Percentiles rank a stretch among this genome's conserved stretches.
Evolutionary conservation across 2,888 invertebrate species (phyloP).

Genomic region (Phalangium opilio): DNA sequence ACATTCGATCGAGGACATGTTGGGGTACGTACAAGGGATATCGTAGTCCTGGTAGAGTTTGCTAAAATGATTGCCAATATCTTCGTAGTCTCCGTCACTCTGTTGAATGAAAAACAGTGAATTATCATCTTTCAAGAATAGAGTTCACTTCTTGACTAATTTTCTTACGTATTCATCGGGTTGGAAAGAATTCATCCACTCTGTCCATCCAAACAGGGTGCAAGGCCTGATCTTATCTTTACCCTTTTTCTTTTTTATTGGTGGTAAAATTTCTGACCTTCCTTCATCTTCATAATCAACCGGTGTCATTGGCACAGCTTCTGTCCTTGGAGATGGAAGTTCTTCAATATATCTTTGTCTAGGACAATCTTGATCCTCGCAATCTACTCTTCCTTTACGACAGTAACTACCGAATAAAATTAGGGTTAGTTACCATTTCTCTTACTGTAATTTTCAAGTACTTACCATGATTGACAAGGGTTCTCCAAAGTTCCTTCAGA

Average conservation of each 20-base stretch:
- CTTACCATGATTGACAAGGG: constrained; percentile 58
- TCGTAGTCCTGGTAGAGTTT: neutral
- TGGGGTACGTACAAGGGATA: neutral
- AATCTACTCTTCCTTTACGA: too few species aligned
- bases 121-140: too few species aligned
- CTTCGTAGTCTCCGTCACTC: constrained; percentile 1
- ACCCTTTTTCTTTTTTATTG: too few species aligned
- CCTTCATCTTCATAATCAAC: too few species aligned
- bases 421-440: neutral
- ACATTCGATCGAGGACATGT: neutral
- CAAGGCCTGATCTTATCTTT: too few species aligned
- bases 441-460: constrained; percentile 1
- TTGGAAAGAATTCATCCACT: constrained; percentile 26
- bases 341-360: too few species aligned
- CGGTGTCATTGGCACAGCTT: too few species aligned
- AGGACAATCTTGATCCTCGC: too few species aligned
- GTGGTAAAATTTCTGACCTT: too few species aligned
- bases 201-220: constrained; percentile 26
- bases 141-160: too few species aligned
- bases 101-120: neutral
- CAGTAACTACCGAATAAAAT: neutral
- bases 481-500: constrained; percentile 41
- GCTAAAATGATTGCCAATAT: neutral
- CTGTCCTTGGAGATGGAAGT: too few species aligned
- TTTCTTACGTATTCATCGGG: constrained; percentile 16